Percentiles rank a stretch among this genome's conserved stretches.
Conservation (phyloP, 1,140 invertebrate genomes). For the Penaeus indicus region DNA sequence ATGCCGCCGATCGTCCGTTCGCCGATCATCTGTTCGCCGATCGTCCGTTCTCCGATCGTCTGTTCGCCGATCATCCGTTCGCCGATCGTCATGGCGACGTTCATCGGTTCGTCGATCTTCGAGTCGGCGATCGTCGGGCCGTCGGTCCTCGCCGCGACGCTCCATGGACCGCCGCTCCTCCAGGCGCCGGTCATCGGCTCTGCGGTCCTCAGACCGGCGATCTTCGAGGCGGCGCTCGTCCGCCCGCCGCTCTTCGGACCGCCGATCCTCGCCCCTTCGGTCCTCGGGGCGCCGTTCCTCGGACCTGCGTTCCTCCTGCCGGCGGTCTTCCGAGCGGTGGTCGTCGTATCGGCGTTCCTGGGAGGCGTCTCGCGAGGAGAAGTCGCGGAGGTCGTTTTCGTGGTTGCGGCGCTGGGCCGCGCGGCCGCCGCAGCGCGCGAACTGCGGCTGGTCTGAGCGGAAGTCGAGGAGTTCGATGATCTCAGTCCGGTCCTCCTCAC, state of each 20-base stretch:
- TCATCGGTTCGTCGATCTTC: no score
- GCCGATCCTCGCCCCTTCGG: neutral
- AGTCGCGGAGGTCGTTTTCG: neutral
- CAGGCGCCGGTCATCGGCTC: neutral
- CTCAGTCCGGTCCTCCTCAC: constrained; percentile 60
- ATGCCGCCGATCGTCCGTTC: no score
- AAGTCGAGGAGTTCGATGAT: constrained; percentile 61
- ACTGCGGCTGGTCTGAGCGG: constrained; percentile 38
- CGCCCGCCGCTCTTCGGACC: neutral
- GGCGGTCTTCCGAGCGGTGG: neutral
- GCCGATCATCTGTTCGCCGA: no score
- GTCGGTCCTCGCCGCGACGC: no score
- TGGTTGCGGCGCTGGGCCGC: no score
- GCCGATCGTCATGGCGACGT: no score
- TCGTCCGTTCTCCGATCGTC: no score
- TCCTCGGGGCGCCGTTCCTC: constrained; percentile 14
- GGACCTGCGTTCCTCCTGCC: neutral
- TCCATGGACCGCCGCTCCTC: neutral
- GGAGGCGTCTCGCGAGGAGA: neutral
- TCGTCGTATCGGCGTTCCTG: constrained; percentile 14
- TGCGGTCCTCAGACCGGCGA: no score
- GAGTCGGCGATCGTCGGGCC: no score
- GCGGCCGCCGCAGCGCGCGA: constrained; percentile 33
- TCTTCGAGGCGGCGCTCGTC: neutral
- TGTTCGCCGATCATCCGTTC: no score